Conservation (phyloP, 2,888 invertebrate species). For the Pteria penguin region DNA sequence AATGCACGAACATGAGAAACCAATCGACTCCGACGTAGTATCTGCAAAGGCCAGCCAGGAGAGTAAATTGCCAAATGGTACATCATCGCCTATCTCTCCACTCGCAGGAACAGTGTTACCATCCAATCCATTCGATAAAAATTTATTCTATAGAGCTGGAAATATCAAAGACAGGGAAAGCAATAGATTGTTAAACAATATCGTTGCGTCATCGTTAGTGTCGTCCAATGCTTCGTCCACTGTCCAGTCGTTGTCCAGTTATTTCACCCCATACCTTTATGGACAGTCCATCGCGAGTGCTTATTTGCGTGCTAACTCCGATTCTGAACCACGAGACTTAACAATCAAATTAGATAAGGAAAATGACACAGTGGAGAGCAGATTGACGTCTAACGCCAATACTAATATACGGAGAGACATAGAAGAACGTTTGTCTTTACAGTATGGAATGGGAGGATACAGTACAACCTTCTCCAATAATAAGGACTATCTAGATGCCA, state of each 20-base stretch:
- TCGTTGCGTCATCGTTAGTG: constrained; percentile 26
- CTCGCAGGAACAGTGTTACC: constrained; percentile 18
- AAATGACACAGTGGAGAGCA: not conserved
- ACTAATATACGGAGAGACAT: constrained; percentile 15
- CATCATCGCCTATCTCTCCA: constrained; percentile 25
- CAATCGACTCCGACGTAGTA: not conserved
- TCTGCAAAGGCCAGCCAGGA: constrained; percentile 13
- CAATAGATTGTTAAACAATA: constrained; percentile 32
- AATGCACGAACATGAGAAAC: not conserved
- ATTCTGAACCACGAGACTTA: constrained; percentile 37
- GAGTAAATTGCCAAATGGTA: not conserved
- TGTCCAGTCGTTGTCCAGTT: constrained; percentile 18
- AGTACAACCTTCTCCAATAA: constrained; percentile 8
- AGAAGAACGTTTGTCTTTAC: constrained; percentile 11
- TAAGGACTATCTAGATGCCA: constrained; percentile 40
- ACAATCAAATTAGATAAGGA: constrained; percentile 30
- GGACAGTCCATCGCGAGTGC: constrained; percentile 20
- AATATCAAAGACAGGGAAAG: not conserved
- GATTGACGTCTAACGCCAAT: constrained; percentile 12
- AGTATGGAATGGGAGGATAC: constrained; percentile 17
- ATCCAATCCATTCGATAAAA: constrained; percentile 9
- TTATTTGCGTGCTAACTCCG: not conserved
- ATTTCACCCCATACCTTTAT: constrained; percentile 32
- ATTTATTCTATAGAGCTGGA: not conserved
- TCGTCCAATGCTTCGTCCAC: constrained; percentile 21